phyloP scores from a whole-genome alignment of 2,797 vertebrate genomes.

The Oophaga sylvatica region DNA sequence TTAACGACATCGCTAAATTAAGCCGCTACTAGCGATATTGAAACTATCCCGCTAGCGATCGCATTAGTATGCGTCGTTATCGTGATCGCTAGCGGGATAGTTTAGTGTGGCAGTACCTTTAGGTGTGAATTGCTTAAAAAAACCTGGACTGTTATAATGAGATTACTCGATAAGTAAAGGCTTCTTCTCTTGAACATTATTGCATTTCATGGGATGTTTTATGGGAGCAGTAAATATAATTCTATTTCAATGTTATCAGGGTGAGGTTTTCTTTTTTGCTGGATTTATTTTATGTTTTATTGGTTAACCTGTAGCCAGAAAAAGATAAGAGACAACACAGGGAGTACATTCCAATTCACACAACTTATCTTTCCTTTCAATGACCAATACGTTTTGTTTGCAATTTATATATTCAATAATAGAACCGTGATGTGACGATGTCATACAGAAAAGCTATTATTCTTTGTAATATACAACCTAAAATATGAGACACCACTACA shows the following conservation, averaged over 20 bases:
- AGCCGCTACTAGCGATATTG: no score
- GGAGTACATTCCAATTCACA: constrained; percentile 22
- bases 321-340: constrained; percentile 15
- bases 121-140: constrained; percentile 36
- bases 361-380: not conserved
- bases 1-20: no score
- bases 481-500: no score
- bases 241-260: constrained; percentile 14
- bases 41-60: no score
- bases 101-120: no score
- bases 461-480: no score
- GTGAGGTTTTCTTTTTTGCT: not conserved
- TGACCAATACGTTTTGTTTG: constrained; percentile 6
- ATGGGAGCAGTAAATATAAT: constrained; percentile 30
- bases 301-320: constrained; percentile 1
- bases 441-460: no score
- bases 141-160: not conserved
- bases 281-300: constrained; percentile 35
- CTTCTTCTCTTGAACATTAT: constrained; percentile 24
- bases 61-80: no score
- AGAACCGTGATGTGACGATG: not conserved
- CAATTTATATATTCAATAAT: not conserved
- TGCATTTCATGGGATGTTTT: constrained; percentile 25
- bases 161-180: constrained; percentile 16
- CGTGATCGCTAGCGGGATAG: no score